Conservation (phyloP, 2,888 invertebrate species). For the Caenorhabditis sp. region DNA sequence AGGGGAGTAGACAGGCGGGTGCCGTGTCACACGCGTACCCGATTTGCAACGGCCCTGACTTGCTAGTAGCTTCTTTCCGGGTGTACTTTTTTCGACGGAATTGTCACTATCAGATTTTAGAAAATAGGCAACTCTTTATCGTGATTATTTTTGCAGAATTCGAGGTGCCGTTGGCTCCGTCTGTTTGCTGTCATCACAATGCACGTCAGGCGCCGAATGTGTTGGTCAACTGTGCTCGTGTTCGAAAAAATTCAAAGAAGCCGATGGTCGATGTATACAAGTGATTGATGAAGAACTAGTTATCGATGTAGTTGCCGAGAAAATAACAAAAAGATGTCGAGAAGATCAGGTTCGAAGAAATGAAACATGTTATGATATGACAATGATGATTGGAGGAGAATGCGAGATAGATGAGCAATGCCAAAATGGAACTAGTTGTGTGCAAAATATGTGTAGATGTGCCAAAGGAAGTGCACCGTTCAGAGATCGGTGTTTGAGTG, state of each 20-base stretch:
- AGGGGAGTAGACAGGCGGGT: no score
- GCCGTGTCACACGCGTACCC: no score
- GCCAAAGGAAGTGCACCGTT: constrained; percentile 53
- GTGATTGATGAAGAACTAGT: constrained; percentile 16
- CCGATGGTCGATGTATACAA: constrained; percentile 44
- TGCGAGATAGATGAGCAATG: constrained; percentile 56
- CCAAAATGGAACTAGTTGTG: constrained; percentile 51
- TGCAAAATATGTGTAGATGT: constrained; percentile 46
- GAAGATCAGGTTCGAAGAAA: constrained; percentile 14
- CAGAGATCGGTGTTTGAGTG: constrained; percentile 57
- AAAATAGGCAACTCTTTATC: no score
- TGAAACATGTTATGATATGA: constrained; percentile 5
- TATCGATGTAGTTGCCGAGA: constrained; percentile 13
- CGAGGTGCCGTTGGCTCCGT: constrained; percentile 56
- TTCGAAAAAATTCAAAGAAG: constrained; percentile 35
- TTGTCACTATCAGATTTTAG: no score
- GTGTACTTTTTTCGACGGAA: no score
- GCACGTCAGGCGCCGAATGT: constrained; percentile 57
- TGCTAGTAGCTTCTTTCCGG: no score
- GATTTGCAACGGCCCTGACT: no score
- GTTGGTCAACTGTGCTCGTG: constrained; percentile 52
- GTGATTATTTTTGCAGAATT: constrained; percentile 24
- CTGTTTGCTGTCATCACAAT: constrained; percentile 56
- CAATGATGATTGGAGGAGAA: constrained; percentile 39
- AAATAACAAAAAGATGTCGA: constrained; percentile 1